phyloP scores from a whole-genome alignment of 2,797 vertebrate species.

The Clamator glandarius region DNA sequence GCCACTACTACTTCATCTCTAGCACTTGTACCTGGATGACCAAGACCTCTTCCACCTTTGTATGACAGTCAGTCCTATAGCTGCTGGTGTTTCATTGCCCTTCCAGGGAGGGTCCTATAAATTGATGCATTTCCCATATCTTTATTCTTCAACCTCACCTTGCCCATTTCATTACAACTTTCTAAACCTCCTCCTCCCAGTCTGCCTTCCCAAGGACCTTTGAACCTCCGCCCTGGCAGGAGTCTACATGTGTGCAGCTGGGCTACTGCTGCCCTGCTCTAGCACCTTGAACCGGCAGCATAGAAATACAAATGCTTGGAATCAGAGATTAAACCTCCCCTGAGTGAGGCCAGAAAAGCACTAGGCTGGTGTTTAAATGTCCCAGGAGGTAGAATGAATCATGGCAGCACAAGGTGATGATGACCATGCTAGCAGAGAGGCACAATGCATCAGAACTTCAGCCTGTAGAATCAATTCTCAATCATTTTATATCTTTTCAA shows the following conservation, averaged over 20 bases:
- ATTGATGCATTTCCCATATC: neutral
- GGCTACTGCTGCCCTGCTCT: neutral
- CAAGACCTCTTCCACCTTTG: neutral
- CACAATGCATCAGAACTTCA: neutral
- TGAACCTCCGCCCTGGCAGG: neutral
- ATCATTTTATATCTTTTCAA: neutral
- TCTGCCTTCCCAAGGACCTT: neutral
- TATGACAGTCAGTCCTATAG: neutral
- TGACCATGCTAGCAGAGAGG: neutral
- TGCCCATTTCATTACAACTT: neutral
- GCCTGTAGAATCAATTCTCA: neutral
- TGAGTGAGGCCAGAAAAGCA: neutral
- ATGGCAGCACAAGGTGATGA: neutral
- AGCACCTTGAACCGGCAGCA: neutral
- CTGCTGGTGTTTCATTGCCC: neutral
- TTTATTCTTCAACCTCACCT: neutral
- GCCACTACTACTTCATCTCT: neutral
- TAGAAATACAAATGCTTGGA: neutral
- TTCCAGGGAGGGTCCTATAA: neutral
- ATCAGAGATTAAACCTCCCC: neutral
- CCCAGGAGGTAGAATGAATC: neutral
- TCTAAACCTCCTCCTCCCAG: neutral
- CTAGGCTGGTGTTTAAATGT: fast-evolving
- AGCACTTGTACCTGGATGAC: neutral
- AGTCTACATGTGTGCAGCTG: neutral